Evolutionary conservation across 2,113 vertebrate genomes (phyloP), one percentile per base, ranked within the genome.

Genomic region (Lethenteron camtschaticum): DNA sequence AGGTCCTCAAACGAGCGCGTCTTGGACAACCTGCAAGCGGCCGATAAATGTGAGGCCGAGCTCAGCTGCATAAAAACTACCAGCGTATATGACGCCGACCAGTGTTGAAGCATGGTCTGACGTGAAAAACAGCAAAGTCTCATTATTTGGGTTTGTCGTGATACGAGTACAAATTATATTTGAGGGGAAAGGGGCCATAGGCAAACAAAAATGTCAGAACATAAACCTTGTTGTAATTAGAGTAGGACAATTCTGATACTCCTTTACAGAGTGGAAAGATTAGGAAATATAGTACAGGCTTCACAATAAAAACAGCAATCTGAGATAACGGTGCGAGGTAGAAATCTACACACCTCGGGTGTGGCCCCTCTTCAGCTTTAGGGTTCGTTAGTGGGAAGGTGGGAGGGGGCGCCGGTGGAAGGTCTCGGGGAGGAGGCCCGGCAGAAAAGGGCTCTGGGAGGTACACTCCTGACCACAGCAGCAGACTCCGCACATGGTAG

Each of bases 381-480:
- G 63, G 63, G n/a, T 16, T 16, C n/a, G 63, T 10, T 16, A 16
- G 10, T 24, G 63, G n/a, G n/a, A 24, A 66, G n/a, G 63, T 9
- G 63, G n/a, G n/a, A 66, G n/a, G n/a, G n/a, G n/a, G n/a, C 24
- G 63, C 24, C 24, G 63, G 63, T 16, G 63, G 63, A 66, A 24
- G 41, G 41, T 41, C 41, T 41, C 63, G 9, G 10, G 63, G 63
- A 24, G 24, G 63, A 66, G 24, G 63, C 63, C 24, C 63, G 63
- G 63, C 24, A 66, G 24, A 66, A 16, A 66, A 66, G 3, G 41
- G 41, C 41, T 41, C 41, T 41, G 92, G 92, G 72, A 99, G 83
- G 75, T 96, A 99, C n/a, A 99, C 84, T 0, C 91, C 87, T 10
- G 92, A 90, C 94, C 94, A 99, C 76, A 99, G 78, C 70, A 95